Evolutionary conservation across 2,113 vertebrate species (phyloP), one percentile per base, ranked within the genome.

Genomic region (Otocyon megalotis): DNA sequence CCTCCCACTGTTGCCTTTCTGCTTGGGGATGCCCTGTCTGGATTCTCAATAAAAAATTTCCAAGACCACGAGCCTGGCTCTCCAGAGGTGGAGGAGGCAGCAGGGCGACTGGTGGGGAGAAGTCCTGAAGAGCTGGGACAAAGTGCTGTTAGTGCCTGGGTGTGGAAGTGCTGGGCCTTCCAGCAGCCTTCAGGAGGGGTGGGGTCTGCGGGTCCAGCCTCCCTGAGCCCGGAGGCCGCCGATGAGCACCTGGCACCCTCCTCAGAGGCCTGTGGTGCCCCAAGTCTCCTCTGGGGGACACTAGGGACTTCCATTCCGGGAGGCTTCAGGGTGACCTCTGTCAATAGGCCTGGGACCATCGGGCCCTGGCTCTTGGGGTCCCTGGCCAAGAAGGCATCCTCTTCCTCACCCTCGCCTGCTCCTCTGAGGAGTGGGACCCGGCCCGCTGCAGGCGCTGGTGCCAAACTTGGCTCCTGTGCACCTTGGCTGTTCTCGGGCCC

Each of bases 401-500:
- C 98, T 91, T 98, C 98, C 17, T 98, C 98, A 77, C 97, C 97
- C 58, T 97, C 98, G 86, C 50, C 54, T 56, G 87, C 43, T 79
- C 74, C 82, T 84, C 56, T 65, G 19, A 60, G 35, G 43, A 60
- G 32, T 24, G 22, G 89, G 43, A 67, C 94, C 62, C 79, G 97
- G 94, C 95, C 56, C 79, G 67, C 56, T 96, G 85, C 92, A 35
- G 37, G 71, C 56, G 48, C 20, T 43, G 72, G 71, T 48, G 54
- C 88, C 80, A 97, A 94, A 54, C 98, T 96, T 77, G 98, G 83
- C 89, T 99, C 98, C 88, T 98, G 99, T 37, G 98, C 99, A 60
- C 99, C 99, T 95, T 99, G 99, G 97, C 99, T 99, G 74, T 99
- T 99, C 98, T 99, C 99, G 0, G 99, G 99, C 50, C 99, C 99